Percentiles rank a stretch among this genome's conserved stretches.
Evolutionary conservation across 2,888 invertebrate species (phyloP).

Genomic region (Periphyllus acericola): DNA sequence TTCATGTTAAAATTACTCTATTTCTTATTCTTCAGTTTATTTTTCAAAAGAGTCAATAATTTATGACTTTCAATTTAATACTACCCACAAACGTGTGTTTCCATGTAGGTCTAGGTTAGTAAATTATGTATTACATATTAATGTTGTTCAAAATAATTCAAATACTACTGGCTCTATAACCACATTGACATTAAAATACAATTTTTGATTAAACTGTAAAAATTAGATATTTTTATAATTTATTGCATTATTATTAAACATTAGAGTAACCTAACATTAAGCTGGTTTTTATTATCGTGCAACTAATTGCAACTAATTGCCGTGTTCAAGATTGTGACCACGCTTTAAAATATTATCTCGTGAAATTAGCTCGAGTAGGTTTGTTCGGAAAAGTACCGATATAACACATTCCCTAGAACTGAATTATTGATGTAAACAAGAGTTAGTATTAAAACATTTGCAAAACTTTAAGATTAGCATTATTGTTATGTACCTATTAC

Average conservation of each 20-base stretch:
- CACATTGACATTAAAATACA: background rate
- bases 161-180: background rate
- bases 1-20: background rate
- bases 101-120: background rate
- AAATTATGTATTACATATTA: slow-evolving; percentile 7
- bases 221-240: too few species aligned
- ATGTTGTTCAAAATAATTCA: background rate
- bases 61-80: background rate
- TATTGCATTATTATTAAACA: too few species aligned
- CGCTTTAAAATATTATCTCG: background rate
- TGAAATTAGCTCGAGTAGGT: background rate
- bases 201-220: too few species aligned
- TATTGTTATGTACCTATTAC: background rate
- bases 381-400: background rate
- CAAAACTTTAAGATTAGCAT: background rate
- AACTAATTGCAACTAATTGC: too few species aligned
- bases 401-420: too few species aligned
- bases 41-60: background rate
- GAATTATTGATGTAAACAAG: too few species aligned
- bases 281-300: too few species aligned
- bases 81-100: background rate
- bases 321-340: background rate
- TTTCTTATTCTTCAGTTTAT: background rate
- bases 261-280: too few species aligned
- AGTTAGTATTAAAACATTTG: too few species aligned